Base-by-base conservation (phyloP, 2,797 vertebrate genomes). In the Tinamus major region DNA sequence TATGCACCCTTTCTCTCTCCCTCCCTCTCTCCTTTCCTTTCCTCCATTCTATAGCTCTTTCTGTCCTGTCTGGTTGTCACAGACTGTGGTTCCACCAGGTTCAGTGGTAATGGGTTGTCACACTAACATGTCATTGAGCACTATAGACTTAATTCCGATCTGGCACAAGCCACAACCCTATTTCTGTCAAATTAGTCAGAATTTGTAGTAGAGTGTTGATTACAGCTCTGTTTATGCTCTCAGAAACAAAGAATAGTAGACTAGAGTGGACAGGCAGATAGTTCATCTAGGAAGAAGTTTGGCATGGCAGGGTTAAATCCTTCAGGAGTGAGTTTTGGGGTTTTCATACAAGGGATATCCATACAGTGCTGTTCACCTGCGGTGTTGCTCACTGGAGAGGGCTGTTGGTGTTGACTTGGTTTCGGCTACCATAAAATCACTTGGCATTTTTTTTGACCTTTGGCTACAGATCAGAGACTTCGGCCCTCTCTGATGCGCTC, bases 221-320 rank as follows among this genome's bases (percentile, higher is more conserved):
- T 24, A 23, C 6, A 39, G 29, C 41, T 79, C 56, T 35, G 56
- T 35, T 37, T 76, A 2, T 27, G 1, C 20, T 35, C 1, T 0
- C 26, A 44, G 64, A 59, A 58, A 39, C 15, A 63, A 49, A 23
- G 39, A 62, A 26, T 4, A 6, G n/a, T 64, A 46, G 13, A 20
- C 62, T 9, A 31, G 33, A 14, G 44, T 55, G 48, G 58, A 16
- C 56, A 44, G 39, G 53, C 24, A 51, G 8, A 35, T 31, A 77
- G 15, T n/a, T 79, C n/a, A 21, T 33, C 31, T 58, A 29, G 26
- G 18, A 14, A 79, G 48, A 44, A 7, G 21, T 24, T 53, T 70
- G 42, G 14, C 0, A 1, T 62, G n/a, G 26, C 35, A 27, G 31
- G 2, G 31, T 70, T 46, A 70, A 70, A n/a, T 21, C 18, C 15